Evolutionary conservation across 2,888 invertebrate species (phyloP), one percentile per base, ranked within the genome.

Genomic region (Pristionchus arcanus): DNA sequence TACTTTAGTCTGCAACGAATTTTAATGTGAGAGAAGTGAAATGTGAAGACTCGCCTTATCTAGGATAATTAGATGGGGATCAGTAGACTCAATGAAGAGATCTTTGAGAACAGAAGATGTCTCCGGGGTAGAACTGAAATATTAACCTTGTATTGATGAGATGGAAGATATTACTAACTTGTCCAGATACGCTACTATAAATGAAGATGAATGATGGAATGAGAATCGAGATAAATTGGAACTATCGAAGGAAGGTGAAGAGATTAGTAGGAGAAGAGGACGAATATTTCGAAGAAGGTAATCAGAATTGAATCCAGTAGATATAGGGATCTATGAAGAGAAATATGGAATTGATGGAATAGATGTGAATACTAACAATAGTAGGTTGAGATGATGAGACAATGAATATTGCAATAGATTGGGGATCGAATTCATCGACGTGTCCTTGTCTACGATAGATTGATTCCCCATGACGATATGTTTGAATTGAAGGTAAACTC

Each of bases 261-360:
- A 90, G 21, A 91, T 84, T 1, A 92, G 90, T 31, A 93, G 87
- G 0, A 93, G 81, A 37, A 93, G 90, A 25, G 91, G 88, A n/a
- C 90, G 90, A 90, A 91, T 90, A 37, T 92, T 91, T 66, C 92
- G 91, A 83, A 94, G 92, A 16, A 94, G 90, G n/a, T 92, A 90
- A 55, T 94, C 93, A 0, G 93, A 91, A 19, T 93, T 92, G 91
- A 94, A 94, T 21, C 94, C 94, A 34, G 87, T n/a, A 15, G 92
- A 90, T 25, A 94, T 92, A 68, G 93, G 91, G 15, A 94, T 90
- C 94, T 94, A 87, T 28, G 42, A 49, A 49, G 9, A n/a, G n/a
- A n/a, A n/a, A 49, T 13, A 49, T 49, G 1, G 42, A 7, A 9
- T 49, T 49, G 42, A 49, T 49, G 9, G 42, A 49, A 49, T 7